These are phyloP conservation scores for Rhea americana DNA, from an alignment of 2,113 vertebrate species.

Conservation along the genomic window DNA sequence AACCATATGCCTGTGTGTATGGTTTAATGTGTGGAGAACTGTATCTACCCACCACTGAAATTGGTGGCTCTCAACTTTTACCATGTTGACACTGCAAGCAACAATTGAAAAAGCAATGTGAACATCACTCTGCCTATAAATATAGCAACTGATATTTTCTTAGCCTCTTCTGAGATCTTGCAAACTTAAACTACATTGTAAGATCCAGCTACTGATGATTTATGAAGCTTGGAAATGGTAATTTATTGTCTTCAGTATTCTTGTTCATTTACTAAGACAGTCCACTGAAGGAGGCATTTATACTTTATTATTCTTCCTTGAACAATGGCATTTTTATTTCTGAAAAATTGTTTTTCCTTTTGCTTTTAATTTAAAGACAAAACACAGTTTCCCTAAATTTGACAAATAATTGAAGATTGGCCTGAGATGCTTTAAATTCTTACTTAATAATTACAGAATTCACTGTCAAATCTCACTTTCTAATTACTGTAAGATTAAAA, in stretches of 20 bases:
- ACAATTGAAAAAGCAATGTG: not conserved
- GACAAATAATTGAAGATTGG: not conserved
- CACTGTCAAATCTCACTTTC: not conserved
- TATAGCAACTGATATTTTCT: not conserved
- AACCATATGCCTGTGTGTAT: not conserved
- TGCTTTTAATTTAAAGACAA: conserved; percentile 17
- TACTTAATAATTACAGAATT: conserved; percentile 29
- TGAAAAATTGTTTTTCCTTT: conserved; percentile 13
- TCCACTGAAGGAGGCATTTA: conserved; percentile 12
- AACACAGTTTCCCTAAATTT: conserved; percentile 22
- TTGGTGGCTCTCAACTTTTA: not conserved
- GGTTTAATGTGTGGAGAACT: not conserved
- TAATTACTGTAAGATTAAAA: conserved; percentile 18
- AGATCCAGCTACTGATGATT: conserved; percentile 17
- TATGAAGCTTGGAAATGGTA: conserved; percentile 29
- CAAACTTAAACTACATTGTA: not conserved
- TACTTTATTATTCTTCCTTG: conserved; percentile 49
- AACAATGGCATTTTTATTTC: conserved; percentile 30
- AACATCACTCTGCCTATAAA: not conserved
- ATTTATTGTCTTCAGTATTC: conserved; percentile 34
- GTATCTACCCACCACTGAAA: not conserved
- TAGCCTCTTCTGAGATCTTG: conserved; percentile 5
- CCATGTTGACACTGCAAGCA: not conserved
- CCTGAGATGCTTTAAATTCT: not conserved
- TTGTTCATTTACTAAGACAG: conserved; percentile 36